A percentile compares a stretch with the other conserved stretches of the same genome.
These are phyloP conservation scores for Naso thynnoides DNA, from an alignment of 2,797 vertebrate species.

Conservation along the genomic window DNA sequence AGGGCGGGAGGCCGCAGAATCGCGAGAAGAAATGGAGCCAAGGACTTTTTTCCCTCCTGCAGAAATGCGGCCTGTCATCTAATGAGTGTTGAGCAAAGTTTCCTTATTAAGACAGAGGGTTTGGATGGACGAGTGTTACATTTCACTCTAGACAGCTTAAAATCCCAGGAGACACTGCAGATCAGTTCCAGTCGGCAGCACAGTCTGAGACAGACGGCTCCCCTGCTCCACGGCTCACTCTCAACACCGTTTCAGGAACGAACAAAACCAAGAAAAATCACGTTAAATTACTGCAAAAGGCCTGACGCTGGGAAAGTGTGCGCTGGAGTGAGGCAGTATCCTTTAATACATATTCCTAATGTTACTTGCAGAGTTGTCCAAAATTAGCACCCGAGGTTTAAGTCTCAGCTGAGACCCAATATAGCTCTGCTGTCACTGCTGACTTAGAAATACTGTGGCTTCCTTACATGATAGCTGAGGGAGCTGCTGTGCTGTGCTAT, in stretches of 20 bases:
- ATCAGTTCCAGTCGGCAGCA: slow-evolving; percentile 68
- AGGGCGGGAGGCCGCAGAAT: slow-evolving; percentile 69
- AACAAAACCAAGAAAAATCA: slow-evolving; percentile 32
- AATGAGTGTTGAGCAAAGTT: slow-evolving; percentile 66
- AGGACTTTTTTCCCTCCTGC: slow-evolving; percentile 38
- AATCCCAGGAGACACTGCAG: slow-evolving; percentile 63
- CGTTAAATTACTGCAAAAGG: slow-evolving; percentile 20
- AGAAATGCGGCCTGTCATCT: slow-evolving; percentile 71
- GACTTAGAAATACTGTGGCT: slow-evolving; percentile 71
- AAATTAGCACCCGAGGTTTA: slow-evolving; percentile 76
- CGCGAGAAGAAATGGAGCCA: slow-evolving; percentile 55
- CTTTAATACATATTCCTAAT: slow-evolving; percentile 64
- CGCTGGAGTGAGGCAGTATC: slow-evolving; percentile 29
- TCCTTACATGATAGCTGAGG: slow-evolving; percentile 67
- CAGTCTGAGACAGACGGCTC: slow-evolving; percentile 51
- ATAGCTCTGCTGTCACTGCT: slow-evolving; percentile 81
- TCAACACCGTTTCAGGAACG: slow-evolving; percentile 28
- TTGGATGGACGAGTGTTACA: slow-evolving; percentile 65
- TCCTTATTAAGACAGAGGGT: slow-evolving; percentile 78
- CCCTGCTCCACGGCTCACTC: slow-evolving; percentile 33
- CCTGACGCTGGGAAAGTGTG: slow-evolving; percentile 13
- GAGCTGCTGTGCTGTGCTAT: slow-evolving; percentile 57
- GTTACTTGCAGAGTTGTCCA: slow-evolving; percentile 70
- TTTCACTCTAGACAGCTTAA: slow-evolving; percentile 70
- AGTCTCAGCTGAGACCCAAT: slow-evolving; percentile 75